Conservation (phyloP, 1,140 invertebrate species). For the Mamestra configurata region DNA sequence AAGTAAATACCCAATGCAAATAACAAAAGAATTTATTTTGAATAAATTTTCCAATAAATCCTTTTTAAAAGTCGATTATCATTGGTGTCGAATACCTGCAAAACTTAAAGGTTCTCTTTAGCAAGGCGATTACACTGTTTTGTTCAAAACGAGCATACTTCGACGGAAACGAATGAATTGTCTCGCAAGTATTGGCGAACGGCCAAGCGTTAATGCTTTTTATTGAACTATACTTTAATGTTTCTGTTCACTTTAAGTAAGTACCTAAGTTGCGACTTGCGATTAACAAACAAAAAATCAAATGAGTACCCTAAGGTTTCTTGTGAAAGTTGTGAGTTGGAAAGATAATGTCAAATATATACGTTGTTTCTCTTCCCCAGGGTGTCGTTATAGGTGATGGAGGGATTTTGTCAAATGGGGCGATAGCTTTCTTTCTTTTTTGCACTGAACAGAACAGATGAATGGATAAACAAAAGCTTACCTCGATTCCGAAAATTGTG, state of each 20-base stretch:
- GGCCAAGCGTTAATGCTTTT: conserved; percentile 62
- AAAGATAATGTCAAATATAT: not conserved
- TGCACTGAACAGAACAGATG: not conserved
- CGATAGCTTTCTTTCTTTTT: not conserved
- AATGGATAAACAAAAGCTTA: not conserved
- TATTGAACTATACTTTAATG: conserved; percentile 42
- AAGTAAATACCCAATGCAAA: too few species aligned
- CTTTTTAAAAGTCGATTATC: not conserved
- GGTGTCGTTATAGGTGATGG: not conserved
- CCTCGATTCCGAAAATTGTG: not conserved
- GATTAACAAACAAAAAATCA: not conserved
- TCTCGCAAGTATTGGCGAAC: conserved; percentile 57
- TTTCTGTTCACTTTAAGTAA: conserved; percentile 36
- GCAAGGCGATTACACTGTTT: conserved; percentile 40
- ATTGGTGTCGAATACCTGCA: not conserved
- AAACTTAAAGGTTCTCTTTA: conserved; percentile 32
- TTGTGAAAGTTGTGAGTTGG: not conserved
- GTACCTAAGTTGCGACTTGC: too few species aligned
- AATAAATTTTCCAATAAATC: not conserved
- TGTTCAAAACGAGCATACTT: conserved; percentile 52
- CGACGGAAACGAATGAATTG: conserved; percentile 63
- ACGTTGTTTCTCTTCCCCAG: not conserved
- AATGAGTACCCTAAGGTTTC: not conserved
- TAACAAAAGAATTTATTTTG: not conserved
- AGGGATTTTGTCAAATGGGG: not conserved